These are phyloP conservation scores for Crossaster papposus DNA, from an alignment of 53 echinoderm and acorn worm genomes.

Conservation along the genomic window DNA sequence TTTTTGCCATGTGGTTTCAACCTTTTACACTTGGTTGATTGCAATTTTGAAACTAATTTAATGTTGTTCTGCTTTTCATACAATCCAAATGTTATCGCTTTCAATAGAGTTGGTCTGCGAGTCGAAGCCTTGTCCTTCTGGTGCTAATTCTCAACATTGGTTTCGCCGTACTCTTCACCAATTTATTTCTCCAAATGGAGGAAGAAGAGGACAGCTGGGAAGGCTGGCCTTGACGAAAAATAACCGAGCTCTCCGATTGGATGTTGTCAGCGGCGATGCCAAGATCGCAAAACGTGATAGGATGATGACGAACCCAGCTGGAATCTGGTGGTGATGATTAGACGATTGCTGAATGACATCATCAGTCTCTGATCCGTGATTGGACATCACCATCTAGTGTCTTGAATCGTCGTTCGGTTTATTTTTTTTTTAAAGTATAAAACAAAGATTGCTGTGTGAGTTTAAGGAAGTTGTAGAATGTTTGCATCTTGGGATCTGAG, in stretches of 20 bases:
- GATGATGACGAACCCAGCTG: background rate
- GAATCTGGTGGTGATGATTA: slow-evolving; percentile 3
- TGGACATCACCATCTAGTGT: slow-evolving; percentile 20
- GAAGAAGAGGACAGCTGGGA: slow-evolving; percentile 87
- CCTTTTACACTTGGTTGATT: background rate
- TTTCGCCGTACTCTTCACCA: slow-evolving; percentile 97
- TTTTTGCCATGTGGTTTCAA: too few relatives aligned
- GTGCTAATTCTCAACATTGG: slow-evolving; percentile 94
- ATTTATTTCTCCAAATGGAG: slow-evolving; percentile 96
- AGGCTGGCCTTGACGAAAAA: slow-evolving; percentile 81
- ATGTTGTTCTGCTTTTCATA: background rate
- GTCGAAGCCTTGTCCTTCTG: slow-evolving; percentile 89
- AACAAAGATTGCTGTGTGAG: slow-evolving; percentile 48
- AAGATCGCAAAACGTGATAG: slow-evolving; percentile 14
- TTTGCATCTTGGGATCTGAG: slow-evolving; percentile 14
- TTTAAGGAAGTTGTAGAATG: background rate
- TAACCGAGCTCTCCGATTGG: slow-evolving; percentile 33
- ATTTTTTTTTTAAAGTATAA: background rate
- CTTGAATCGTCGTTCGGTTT: background rate
- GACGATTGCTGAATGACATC: slow-evolving; percentile 7
- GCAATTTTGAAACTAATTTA: too few relatives aligned
- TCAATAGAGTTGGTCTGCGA: slow-evolving; percentile 94
- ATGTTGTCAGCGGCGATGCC: slow-evolving; percentile 18
- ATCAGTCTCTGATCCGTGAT: background rate
- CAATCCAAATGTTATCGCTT: background rate